A percentile compares a stretch with the other conserved stretches of the same genome.
phyloP scores from a whole-genome alignment of 2,797 vertebrate species.

The Rhinichthys osculus region DNA sequence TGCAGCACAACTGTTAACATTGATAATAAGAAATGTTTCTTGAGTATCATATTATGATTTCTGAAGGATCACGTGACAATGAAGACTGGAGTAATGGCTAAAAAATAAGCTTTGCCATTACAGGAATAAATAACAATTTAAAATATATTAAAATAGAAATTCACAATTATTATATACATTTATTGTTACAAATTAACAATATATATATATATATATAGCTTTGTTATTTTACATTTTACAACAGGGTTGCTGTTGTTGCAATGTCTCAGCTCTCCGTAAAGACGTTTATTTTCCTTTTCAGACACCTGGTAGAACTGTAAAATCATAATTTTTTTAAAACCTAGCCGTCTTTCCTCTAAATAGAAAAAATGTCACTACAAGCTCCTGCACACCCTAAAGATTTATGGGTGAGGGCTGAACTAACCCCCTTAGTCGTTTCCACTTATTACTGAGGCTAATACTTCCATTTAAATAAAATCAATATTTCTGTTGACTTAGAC shows the following conservation, averaged over 20 bases:
- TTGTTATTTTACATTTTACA: too few species aligned
- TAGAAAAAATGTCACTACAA: background rate
- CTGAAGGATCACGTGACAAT: background rate
- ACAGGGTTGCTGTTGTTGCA: too few species aligned
- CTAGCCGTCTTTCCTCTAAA: background rate
- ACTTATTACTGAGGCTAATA: conserved; percentile 56
- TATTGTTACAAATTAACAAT: too few species aligned
- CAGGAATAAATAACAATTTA: background rate
- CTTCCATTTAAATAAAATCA: conserved; percentile 80
- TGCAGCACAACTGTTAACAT: background rate
- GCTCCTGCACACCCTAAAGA: conserved; percentile 54
- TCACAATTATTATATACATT: too few species aligned
- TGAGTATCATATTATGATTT: background rate
- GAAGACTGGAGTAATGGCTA: background rate
- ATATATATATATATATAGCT: too few species aligned
- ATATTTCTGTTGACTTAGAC: conserved; percentile 79
- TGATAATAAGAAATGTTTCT: background rate
- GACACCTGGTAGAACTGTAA: too few species aligned
- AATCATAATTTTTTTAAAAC: too few species aligned
- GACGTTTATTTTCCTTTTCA: too few species aligned
- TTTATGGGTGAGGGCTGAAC: conserved; percentile 57
- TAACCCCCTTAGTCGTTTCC: conserved; percentile 34
- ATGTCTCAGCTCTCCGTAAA: too few species aligned
- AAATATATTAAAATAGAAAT: background rate
- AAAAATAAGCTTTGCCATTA: background rate